A percentile compares a stretch with the other conserved stretches of the same genome.
Conservation (phyloP, 2,888 invertebrate species). For the Dicyrtomina minuta region DNA sequence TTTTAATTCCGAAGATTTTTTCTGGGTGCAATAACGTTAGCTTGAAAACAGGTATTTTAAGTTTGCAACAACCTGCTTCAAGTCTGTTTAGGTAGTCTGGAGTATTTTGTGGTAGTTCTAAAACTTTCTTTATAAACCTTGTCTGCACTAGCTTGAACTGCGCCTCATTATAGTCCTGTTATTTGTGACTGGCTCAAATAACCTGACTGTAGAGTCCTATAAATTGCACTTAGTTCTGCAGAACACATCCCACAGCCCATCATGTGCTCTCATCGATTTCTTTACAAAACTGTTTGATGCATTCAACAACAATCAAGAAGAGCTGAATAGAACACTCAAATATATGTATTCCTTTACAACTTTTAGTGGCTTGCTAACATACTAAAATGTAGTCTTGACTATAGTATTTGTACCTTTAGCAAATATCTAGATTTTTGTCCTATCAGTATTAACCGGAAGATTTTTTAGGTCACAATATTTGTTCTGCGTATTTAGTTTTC, state of each 20-base stretch:
- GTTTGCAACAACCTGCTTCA: background rate
- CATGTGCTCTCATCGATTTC: background rate
- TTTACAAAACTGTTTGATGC: background rate
- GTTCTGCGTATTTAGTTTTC: background rate
- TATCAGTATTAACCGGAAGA: background rate
- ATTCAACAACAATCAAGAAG: background rate
- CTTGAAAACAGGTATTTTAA: background rate
- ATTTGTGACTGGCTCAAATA: background rate
- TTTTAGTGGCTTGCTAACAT: background rate
- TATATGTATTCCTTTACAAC: background rate
- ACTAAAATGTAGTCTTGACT: background rate
- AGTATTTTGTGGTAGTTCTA: background rate
- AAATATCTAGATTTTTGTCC: constrained; percentile 16
- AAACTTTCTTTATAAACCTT: background rate
- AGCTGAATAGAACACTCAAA: background rate
- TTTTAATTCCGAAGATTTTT: no score
- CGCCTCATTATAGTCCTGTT: background rate
- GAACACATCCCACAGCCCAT: background rate
- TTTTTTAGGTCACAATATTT: constrained; percentile 1
- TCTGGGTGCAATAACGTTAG: no score
- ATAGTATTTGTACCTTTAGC: background rate
- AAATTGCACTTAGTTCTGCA: background rate
- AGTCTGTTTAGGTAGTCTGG: background rate
- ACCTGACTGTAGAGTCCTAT: background rate
- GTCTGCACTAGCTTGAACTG: no score